A percentile compares a stretch with the other conserved stretches of the same genome.
Conservation (phyloP, 2,797 vertebrate species). For the Lithobates sylvaticus region DNA sequence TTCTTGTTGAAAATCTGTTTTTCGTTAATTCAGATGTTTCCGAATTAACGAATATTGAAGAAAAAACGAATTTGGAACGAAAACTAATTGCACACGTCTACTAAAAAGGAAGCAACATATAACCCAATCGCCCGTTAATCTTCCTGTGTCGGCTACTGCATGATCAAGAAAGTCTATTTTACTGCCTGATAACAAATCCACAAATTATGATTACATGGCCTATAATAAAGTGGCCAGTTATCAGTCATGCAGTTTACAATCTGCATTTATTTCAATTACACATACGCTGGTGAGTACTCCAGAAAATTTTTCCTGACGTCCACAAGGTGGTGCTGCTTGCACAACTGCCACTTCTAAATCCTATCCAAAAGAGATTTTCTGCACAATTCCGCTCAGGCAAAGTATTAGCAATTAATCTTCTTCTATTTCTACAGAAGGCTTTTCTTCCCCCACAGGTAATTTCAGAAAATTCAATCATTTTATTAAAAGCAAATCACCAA, state of each 20-base stretch:
- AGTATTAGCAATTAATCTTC: conserved; percentile 34
- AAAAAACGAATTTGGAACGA: too few species aligned
- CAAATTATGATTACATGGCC: not conserved
- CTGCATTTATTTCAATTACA: not conserved
- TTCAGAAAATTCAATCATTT: conserved; percentile 12
- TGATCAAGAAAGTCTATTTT: too few species aligned
- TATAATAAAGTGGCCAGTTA: not conserved
- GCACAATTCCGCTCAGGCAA: conserved; percentile 22
- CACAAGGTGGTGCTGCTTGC: conserved; percentile 16
- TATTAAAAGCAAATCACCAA: not conserved
- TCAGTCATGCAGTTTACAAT: not conserved
- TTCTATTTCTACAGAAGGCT: not conserved
- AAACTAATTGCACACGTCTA: too few species aligned
- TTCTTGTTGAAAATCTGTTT: too few species aligned
- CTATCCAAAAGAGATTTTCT: not conserved
- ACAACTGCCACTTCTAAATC: not conserved
- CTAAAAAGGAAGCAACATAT: too few species aligned
- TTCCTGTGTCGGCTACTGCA: too few species aligned
- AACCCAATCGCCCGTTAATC: too few species aligned
- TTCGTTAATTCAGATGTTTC: too few species aligned
- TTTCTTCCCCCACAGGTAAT: conserved; percentile 9
- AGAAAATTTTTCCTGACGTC: not conserved
- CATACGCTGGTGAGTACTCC: not conserved
- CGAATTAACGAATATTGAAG: too few species aligned
- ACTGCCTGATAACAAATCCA: not conserved